Percentiles rank a stretch among this genome's conserved stretches.
These are phyloP conservation scores for Plecturocebus donacophilus DNA, from an alignment of 2,113 vertebrate species.

Conservation along the genomic window DNA sequence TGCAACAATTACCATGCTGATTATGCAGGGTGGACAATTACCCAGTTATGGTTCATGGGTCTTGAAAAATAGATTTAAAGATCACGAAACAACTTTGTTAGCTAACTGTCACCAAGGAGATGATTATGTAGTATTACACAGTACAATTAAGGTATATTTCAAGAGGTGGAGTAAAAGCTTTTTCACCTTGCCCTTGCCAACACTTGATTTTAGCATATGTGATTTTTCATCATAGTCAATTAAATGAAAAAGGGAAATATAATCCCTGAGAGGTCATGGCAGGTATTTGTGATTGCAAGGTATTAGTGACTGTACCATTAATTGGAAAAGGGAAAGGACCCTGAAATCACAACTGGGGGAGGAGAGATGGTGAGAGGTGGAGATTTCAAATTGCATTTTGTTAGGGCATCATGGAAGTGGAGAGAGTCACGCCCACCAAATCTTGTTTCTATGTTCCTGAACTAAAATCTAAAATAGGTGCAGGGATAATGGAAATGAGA, in stretches of 20 bases:
- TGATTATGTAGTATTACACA: background rate
- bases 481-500: no score
- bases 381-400: background rate
- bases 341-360: background rate
- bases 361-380: fast-evolving
- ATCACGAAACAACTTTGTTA: background rate
- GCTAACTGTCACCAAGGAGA: constrained; percentile 33
- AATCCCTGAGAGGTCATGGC: background rate
- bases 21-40: background rate
- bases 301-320: background rate
- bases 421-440: fast-evolving
- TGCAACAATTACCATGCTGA: background rate
- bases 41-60: background rate
- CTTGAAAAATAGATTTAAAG: constrained; percentile 46
- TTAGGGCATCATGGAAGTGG: fast-evolving
- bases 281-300: background rate
- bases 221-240: constrained; percentile 48
- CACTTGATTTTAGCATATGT: background rate
- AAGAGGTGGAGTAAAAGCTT: background rate
- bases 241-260: background rate
- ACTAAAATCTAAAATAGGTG: background rate
- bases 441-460: background rate
- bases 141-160: background rate
- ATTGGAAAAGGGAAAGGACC: background rate
- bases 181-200: background rate